Base-by-base conservation (phyloP, 2,888 invertebrate species). In the Tenthredo distinguenda region DNA sequence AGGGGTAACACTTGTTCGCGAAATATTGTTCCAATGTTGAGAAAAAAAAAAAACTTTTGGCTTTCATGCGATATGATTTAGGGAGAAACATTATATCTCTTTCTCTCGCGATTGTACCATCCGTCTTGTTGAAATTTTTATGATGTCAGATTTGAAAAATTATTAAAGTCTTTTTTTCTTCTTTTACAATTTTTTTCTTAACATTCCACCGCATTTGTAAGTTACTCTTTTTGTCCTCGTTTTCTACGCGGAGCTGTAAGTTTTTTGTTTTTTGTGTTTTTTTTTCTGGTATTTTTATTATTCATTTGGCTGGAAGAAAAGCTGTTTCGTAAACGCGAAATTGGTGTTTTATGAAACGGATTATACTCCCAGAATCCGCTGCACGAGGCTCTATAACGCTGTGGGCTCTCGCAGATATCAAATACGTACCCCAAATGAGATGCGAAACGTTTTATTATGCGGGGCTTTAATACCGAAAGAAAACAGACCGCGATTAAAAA, bases 261-360 rank as follows among this genome's bases (percentile, higher is more conserved):
- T 71, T 26, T 26, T 26, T 26, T 26, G 2, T 43, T 43, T 43
- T 43, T 43, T 43, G 1, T 10, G 10, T 15, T 47, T 47, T 15
- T 15, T 47, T 47, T 47, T 43, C 21, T 40, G 21, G 4, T 40
- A 37, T 72, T 72, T 72, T 72, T 40, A 72, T 43, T 40, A 72
- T 72, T 72, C 37, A 37, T 37, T n/a, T 37, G 37, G 71, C 7
- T 12, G 9, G 31, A 34, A 34, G 37, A 71, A 37, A n/a, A 71
- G 31, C 37, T 71, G n/a, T 21, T 40, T 21, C 40, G 72, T 72
- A 40, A 72, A 10, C 40, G 43, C 43, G 43, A 72, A 72, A 72
- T 72, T 72, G 72, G 40, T 72, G 43, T 21, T 72, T 72, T 21
- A 72, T 40, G 43, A 72, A 72, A 43, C 72, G 40, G 72, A 72